These are phyloP conservation scores for Beroe ovata DNA, from an alignment of 37 sponge, comb jelly and placozoan genomes.

Conservation along the genomic window DNA sequence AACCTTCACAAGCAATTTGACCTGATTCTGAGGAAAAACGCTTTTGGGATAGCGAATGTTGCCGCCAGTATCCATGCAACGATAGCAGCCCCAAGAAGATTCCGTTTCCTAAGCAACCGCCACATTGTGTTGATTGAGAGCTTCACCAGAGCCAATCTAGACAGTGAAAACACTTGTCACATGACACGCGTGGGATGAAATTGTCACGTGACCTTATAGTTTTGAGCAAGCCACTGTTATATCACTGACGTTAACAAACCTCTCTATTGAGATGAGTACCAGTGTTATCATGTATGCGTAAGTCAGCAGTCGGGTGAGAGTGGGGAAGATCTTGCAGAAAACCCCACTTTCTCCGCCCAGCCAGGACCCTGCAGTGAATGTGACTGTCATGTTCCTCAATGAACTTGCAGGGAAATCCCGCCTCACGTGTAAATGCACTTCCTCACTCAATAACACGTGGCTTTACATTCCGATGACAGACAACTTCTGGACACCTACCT, in stretches of 20 bases:
- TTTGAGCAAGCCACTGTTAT: too few species aligned
- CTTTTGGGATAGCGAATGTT: constrained; percentile 1
- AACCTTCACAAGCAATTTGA: too few species aligned
- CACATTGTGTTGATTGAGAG: constrained; percentile 35
- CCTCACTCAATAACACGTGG: too few species aligned
- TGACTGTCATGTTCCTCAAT: too few species aligned
- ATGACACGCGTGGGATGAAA: too few species aligned
- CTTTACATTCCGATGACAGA: too few species aligned
- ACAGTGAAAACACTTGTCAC: neutral
- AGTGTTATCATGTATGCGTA: constrained; percentile 47
- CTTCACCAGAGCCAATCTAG: constrained; percentile 27
- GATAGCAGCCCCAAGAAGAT: neutral
- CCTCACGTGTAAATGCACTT: too few species aligned
- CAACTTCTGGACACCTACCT: too few species aligned
- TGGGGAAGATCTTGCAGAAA: constrained; percentile 23
- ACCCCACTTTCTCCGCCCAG: constrained; percentile 42
- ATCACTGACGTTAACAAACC: too few species aligned
- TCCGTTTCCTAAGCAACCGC: constrained; percentile 2
- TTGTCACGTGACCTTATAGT: too few species aligned
- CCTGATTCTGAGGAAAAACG: constrained; percentile 47
- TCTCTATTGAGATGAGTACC: constrained; percentile 37
- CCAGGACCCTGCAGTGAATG: constrained; percentile 39
- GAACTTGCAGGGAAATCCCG: too few species aligned
- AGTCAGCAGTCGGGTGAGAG: neutral
- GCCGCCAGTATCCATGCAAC: constrained; percentile 38